Conservation (phyloP, 2,888 invertebrate species). For the Dryococelus australis region DNA sequence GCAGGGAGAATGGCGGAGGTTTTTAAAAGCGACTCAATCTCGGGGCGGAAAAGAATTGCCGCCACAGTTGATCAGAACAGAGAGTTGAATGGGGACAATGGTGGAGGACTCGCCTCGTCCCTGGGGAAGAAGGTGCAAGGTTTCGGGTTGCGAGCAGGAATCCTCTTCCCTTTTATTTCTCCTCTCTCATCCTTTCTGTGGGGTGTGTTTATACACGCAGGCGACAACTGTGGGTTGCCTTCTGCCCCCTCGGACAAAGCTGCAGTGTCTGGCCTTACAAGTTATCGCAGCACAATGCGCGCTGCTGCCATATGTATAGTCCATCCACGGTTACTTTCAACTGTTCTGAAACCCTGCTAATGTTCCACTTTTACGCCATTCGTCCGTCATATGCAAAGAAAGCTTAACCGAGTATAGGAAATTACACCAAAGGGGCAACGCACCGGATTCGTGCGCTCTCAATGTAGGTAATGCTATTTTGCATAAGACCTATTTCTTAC, state of each 20-base stretch:
- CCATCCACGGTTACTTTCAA: too few species aligned
- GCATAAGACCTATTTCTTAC: too few species aligned
- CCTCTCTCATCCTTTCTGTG: not conserved
- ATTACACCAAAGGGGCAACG: too few species aligned
- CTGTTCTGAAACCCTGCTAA: too few species aligned
- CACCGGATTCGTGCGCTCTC: too few species aligned
- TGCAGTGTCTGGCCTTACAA: not conserved
- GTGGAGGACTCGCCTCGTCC: not conserved
- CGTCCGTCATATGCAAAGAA: too few species aligned
- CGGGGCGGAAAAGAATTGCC: not conserved
- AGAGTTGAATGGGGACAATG: constrained; percentile 8
- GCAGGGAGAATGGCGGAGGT: not conserved
- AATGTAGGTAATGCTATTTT: too few species aligned
- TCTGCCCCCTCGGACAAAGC: not conserved
- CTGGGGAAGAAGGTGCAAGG: not conserved
- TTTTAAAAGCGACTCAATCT: constrained; percentile 29
- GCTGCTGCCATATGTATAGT: too few species aligned
- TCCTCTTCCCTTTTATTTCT: not conserved
- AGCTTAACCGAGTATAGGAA: too few species aligned
- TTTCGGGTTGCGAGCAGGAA: not conserved
- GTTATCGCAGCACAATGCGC: too few species aligned
- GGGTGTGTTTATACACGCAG: not conserved
- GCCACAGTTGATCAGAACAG: constrained; percentile 11
- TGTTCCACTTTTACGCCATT: too few species aligned
- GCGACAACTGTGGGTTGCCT: not conserved